Conservation (phyloP, 2,888 invertebrate genomes). For the Drosophila maculinotata region DNA sequence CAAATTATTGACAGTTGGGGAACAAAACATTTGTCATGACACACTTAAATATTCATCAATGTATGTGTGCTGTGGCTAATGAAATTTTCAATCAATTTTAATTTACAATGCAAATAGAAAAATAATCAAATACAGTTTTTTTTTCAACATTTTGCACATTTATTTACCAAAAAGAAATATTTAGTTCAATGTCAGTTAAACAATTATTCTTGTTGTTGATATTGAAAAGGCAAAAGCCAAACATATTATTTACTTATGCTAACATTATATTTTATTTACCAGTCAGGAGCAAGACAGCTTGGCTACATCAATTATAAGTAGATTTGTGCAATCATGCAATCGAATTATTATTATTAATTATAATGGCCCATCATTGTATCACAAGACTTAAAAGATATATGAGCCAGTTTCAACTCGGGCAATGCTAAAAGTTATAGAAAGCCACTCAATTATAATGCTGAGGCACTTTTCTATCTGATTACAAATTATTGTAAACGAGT, state of each 20-base stretch:
- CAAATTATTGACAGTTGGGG: constrained; percentile 59
- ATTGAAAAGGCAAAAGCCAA: constrained; percentile 16
- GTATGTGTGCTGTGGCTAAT: constrained; percentile 18
- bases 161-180: constrained; percentile 32
- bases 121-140: constrained; percentile 6
- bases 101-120: constrained; percentile 43
- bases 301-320: constrained; percentile 49
- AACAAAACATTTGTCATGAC: constrained; percentile 58
- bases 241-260: constrained; percentile 30
- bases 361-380: constrained; percentile 74
- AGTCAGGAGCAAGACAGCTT: constrained; percentile 8
- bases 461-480: constrained; percentile 6
- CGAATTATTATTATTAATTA: constrained; percentile 71
- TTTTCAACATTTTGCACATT: constrained; percentile 40
- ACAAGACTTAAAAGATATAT: constrained; percentile 74
- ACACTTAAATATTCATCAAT: constrained; percentile 48
- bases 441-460: constrained; percentile 53
- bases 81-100: constrained; percentile 37
- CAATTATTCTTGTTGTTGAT: constrained; percentile 30
- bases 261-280: constrained; percentile 23
- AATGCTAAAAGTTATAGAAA: constrained; percentile 30
- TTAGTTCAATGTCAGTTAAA: constrained; percentile 66
- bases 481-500: background rate
- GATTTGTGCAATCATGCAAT: constrained; percentile 61
- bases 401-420: constrained; percentile 5